phyloP scores from a whole-genome alignment of 37 sponge, comb jelly and placozoan genomes.

The Spongia lamella region DNA sequence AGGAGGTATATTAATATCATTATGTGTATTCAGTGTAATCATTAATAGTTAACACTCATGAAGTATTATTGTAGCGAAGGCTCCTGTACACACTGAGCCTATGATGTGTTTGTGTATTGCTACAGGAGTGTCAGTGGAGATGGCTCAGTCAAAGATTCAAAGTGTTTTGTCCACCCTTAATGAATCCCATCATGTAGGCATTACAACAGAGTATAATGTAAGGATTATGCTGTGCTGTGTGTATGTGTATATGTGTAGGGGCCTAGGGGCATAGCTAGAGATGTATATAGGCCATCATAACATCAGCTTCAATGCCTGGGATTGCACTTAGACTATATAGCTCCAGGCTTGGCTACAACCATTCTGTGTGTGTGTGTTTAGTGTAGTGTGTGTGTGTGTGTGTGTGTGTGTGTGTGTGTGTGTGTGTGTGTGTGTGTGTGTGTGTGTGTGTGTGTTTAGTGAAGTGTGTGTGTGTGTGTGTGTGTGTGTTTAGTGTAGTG shows the following conservation, averaged over 20 bases:
- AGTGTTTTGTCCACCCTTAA: slow-evolving; percentile 40
- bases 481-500: too few relatives aligned
- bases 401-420: slow-evolving; percentile 38
- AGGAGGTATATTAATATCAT: too few relatives aligned
- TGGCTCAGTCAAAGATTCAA: slow-evolving; percentile 59
- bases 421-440: slow-evolving; percentile 35
- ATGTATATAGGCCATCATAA: slow-evolving; percentile 38
- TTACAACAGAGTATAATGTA: slow-evolving; percentile 66
- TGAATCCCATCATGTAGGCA: slow-evolving; percentile 42
- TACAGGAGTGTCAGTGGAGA: slow-evolving; percentile 1
- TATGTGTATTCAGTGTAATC: too few relatives aligned
- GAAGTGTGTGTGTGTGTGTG: slow-evolving; percentile 24
- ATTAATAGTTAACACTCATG: too few relatives aligned
- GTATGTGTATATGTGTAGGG: slow-evolving; percentile 27
- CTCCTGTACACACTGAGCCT: too few relatives aligned
- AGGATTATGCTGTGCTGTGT: neutral
- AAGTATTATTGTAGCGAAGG: too few relatives aligned
- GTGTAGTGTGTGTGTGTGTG: neutral
- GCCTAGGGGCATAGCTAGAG: slow-evolving; percentile 16
- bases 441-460: slow-evolving; percentile 31
- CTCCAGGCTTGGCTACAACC: too few relatives aligned
- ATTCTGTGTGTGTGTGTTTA: too few relatives aligned
- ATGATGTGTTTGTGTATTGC: too few relatives aligned
- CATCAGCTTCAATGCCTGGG: too few relatives aligned
- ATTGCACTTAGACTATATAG: too few relatives aligned